Percentiles rank a stretch among this genome's conserved stretches.
Evolutionary conservation across 2,888 invertebrate genomes (phyloP).

Genomic region (Slavum lentiscoides): DNA sequence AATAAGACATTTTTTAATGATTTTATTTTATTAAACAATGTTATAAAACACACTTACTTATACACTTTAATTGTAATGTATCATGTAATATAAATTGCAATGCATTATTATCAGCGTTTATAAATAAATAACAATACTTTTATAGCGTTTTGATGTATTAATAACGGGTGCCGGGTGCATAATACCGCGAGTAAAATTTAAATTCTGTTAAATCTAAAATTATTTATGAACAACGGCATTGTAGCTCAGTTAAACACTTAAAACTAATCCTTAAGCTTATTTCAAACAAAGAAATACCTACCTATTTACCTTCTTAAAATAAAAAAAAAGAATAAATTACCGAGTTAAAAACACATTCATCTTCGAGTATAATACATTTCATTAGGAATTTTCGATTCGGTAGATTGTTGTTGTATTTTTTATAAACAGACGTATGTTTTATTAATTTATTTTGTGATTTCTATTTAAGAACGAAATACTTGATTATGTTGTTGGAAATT

Average conservation of each 20-base stretch:
- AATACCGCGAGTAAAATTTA: background rate
- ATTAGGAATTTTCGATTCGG: no score
- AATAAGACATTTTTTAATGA: background rate
- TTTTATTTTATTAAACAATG: conserved; percentile 5
- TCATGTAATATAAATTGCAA: background rate
- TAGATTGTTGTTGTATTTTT: no score
- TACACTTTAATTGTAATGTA: background rate
- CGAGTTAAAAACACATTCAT: no score
- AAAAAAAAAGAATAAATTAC: no score
- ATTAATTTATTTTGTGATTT: no score
- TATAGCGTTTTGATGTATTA: background rate
- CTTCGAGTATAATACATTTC: no score
- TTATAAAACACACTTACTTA: background rate
- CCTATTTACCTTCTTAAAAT: no score
- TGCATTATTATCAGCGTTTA: background rate
- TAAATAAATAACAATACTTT: background rate
- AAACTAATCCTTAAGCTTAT: background rate
- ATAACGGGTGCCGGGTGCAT: background rate
- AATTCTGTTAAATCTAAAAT: background rate
- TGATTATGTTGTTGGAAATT: no score
- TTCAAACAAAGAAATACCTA: no score
- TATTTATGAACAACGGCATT: background rate
- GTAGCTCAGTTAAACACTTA: background rate
- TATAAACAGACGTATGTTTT: no score
- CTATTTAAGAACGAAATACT: no score